Percentiles rank a stretch among this genome's conserved stretches.
Conservation (phyloP, 2,113 vertebrate genomes). For the Piprites chloris region DNA sequence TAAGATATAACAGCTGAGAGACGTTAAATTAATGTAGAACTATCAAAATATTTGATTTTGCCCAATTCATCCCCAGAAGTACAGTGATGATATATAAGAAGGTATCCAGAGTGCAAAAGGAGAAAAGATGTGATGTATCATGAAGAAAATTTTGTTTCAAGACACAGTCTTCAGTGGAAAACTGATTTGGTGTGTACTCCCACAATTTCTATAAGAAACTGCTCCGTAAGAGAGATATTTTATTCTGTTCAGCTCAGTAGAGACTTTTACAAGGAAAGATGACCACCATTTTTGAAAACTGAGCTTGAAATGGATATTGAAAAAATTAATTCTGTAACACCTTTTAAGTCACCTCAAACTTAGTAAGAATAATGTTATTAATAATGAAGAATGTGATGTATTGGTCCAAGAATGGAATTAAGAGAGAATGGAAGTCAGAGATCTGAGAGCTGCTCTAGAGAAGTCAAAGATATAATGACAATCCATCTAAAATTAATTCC, state of each 20-base stretch:
- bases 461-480: conserved; percentile 1
- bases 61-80: not conserved
- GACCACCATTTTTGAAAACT: not conserved
- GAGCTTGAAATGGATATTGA: not conserved
- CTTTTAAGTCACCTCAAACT: not conserved
- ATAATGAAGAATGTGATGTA: not conserved
- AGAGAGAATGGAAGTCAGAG: not conserved
- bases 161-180: not conserved
- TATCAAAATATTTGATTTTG: not conserved
- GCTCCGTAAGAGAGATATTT: not conserved
- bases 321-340: not conserved
- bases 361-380: not conserved
- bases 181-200: not conserved
- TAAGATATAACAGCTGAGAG: not conserved
- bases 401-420: not conserved
- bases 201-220: rapidly evolving
- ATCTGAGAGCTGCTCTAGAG: not conserved
- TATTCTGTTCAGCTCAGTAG: not conserved
- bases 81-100: not conserved
- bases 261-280: not conserved
- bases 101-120: not conserved
- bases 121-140: not conserved
- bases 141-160: not conserved
- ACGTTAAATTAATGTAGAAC: not conserved
- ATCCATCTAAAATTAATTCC: not conserved